Base-by-base conservation (phyloP, 2,888 invertebrate genomes). In the Noctua fimbriata region DNA sequence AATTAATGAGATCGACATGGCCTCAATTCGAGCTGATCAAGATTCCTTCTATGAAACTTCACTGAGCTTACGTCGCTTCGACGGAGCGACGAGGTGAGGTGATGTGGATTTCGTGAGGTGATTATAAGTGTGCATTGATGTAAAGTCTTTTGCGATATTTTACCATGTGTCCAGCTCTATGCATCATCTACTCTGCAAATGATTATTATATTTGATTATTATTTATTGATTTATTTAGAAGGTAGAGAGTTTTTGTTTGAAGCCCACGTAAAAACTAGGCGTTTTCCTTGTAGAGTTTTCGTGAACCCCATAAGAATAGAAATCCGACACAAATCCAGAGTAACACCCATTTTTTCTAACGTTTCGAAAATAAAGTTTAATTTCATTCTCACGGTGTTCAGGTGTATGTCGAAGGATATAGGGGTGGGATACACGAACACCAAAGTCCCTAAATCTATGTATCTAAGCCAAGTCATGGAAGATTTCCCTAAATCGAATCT, bases 401-500 rank as follows among this genome's bases (percentile, higher is more conserved):
- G 78, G 75, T 81, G 78, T 85, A 78, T 81, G 73, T 85, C 55
- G 74, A 71, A 58, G 66, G 44, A 69, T 76, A 16, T 24, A 73
- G 5, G 77, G 71, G 60, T 74, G 49, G 75, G 71, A 67, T 82
- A 78, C 76, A 81, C 55, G 69, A 78, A 85, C 66, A 60, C 81
- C 69, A 69, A 83, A 88, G 81, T 84, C 78, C 66, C 52, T 67
- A n/a, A n/a, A n/a, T n/a, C n/a, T n/a, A n/a, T n/a, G 84, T 84
- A 89, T 87, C 87, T 89, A 85, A 89, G 90, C 88, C 84, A 83
- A 88, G 86, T 89, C 86, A 89, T 88, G 85, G 87, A 63, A 89
- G 86, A 86, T 88, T 88, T 87, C 65, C 83, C 76, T 82, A 87
- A 89, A 91, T 91, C 85, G 90, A 89, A 90, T 88, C 75, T 84